Percentiles rank a stretch among this genome's conserved stretches.
Evolutionary conservation across 2,888 invertebrate genomes (phyloP).

Genomic region (Magallana nippona): DNA sequence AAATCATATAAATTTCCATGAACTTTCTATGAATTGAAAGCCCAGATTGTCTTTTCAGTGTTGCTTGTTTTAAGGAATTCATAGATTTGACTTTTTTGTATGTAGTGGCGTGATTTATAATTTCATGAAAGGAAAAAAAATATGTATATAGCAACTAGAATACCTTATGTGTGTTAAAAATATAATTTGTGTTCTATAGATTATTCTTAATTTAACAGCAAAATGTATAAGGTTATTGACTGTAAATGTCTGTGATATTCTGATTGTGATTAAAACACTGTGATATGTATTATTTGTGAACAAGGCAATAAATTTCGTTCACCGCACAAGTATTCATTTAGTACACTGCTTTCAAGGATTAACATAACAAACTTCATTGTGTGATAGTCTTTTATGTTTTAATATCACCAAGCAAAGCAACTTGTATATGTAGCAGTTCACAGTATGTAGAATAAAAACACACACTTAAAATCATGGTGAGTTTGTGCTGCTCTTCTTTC

Average conservation of each 20-base stretch:
- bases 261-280: not conserved
- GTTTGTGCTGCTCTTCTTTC: not conserved
- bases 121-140: no score
- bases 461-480: not conserved
- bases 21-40: not conserved
- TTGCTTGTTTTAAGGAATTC: not conserved
- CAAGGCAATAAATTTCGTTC: slow-evolving; percentile 11
- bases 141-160: no score
- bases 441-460: not conserved
- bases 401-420: not conserved
- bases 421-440: not conserved
- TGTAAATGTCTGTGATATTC: not conserved
- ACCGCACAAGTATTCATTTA: not conserved
- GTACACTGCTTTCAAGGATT: not conserved
- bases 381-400: no score
- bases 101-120: no score
- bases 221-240: no score
- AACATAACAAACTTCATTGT: not conserved
- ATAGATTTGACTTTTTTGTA: no score
- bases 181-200: no score
- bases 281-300: not conserved
- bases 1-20: not conserved
- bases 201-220: no score
- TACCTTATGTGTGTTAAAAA: no score
- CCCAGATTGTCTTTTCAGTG: not conserved